Evolutionary conservation across 2,888 invertebrate genomes (phyloP).

Genomic region (Athalia circularis): DNA sequence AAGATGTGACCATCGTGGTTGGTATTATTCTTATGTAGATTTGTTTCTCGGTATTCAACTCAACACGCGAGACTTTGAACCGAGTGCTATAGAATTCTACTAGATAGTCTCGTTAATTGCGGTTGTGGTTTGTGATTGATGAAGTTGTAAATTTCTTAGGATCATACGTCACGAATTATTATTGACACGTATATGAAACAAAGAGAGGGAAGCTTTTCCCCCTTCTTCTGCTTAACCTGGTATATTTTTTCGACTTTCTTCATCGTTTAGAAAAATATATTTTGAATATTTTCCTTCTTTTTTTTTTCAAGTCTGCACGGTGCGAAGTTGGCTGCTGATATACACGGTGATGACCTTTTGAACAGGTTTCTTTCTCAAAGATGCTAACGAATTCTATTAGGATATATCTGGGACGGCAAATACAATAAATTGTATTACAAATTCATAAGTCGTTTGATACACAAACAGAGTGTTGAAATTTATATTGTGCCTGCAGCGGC

Average conservation of each 20-base stretch:
- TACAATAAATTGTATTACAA: neutral
- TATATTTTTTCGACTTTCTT: too few species aligned
- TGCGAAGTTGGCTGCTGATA: too few species aligned
- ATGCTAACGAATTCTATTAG: neutral
- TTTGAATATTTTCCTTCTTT: too few species aligned
- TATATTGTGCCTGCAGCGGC: too few species aligned
- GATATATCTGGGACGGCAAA: neutral
- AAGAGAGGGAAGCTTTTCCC: too few species aligned
- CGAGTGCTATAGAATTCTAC: neutral
- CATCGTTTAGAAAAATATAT: too few species aligned
- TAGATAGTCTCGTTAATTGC: neutral
- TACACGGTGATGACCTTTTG: neutral
- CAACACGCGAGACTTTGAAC: conserved; percentile 10
- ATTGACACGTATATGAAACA: neutral
- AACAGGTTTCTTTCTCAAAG: neutral
- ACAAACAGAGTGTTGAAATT: neutral
- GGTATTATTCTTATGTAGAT: neutral
- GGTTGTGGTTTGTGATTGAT: conserved; percentile 25
- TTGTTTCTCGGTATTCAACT: neutral
- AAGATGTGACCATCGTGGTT: neutral
- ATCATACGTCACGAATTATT: conserved; percentile 5
- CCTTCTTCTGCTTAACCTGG: too few species aligned
- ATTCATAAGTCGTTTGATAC: neutral
- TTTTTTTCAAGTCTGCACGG: too few species aligned
- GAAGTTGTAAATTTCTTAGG: conserved; percentile 11